Percentiles rank a stretch among this genome's conserved stretches.
Conservation (phyloP, 2,113 vertebrate genomes). For the Leptobrachium leishanense region DNA sequence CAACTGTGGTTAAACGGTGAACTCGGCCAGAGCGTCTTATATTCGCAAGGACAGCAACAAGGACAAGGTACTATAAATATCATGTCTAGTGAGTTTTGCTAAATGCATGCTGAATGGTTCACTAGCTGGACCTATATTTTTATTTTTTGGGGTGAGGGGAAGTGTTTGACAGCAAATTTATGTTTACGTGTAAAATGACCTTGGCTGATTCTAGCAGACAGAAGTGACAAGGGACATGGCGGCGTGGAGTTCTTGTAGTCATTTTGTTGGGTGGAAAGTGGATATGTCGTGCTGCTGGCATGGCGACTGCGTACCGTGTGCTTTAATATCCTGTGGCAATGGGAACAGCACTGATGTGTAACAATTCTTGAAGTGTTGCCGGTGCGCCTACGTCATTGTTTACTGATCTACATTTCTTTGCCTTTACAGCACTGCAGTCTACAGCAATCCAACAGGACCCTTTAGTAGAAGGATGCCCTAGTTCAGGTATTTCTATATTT, state of each 20-base stretch:
- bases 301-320: neutral
- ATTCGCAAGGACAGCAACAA: constrained; percentile 76
- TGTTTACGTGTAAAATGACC: constrained; percentile 10
- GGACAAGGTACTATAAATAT: constrained; percentile 73
- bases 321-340: constrained; percentile 30
- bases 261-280: constrained; percentile 7
- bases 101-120: constrained; percentile 1
- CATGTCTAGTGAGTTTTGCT: neutral
- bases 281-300: constrained; percentile 1
- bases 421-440: constrained; percentile 71
- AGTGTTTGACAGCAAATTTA: neutral
- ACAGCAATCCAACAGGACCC: constrained; percentile 74
- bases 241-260: constrained; percentile 23
- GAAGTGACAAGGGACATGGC: constrained; percentile 7
- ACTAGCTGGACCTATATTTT: constrained; percentile 1
- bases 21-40: constrained; percentile 83
- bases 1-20: constrained; percentile 96
- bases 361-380: constrained; percentile 2
- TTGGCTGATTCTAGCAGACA: constrained; percentile 25
- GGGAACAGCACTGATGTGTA: constrained; percentile 20
- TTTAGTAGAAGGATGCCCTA: constrained; percentile 76
- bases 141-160: neutral
- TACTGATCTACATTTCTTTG: constrained; percentile 58
- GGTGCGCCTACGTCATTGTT: constrained; percentile 47
- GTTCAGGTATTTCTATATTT: constrained; percentile 70